phyloP scores from a whole-genome alignment of 2,113 vertebrate species.

The Anhinga rufa region DNA sequence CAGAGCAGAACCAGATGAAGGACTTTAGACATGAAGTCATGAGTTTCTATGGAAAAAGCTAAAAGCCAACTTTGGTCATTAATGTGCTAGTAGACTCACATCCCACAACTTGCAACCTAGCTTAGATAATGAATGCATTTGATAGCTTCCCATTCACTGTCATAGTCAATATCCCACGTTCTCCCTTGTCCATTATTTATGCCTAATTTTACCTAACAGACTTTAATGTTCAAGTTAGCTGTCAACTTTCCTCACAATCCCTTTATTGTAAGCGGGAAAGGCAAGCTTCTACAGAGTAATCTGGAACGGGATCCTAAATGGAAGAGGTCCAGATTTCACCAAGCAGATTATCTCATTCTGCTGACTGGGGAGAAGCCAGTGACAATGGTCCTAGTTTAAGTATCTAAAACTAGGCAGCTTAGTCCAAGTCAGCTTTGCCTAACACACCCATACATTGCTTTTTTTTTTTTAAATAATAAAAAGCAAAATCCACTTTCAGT shows the following conservation, averaged over 20 bases:
- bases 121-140: background rate
- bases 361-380: background rate
- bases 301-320: background rate
- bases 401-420: background rate
- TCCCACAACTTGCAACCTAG: background rate
- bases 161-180: background rate
- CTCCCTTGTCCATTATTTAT: background rate
- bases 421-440: background rate
- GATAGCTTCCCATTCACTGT: background rate
- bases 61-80: background rate
- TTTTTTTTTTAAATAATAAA: slow-evolving; percentile 1
- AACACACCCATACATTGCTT: background rate
- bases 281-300: background rate
- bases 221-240: background rate
- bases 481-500: background rate
- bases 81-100: background rate
- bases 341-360: background rate
- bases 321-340: background rate
- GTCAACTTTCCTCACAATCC: background rate
- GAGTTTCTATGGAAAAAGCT: background rate
- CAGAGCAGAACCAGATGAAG: background rate
- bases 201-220: background rate
- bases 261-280: background rate
- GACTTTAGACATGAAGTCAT: background rate
- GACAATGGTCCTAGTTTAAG: background rate